Percentiles rank a stretch among this genome's conserved stretches.
Evolutionary conservation across 2,113 vertebrate genomes (phyloP).

Genomic region (Tragelaphus buxtoni): DNA sequence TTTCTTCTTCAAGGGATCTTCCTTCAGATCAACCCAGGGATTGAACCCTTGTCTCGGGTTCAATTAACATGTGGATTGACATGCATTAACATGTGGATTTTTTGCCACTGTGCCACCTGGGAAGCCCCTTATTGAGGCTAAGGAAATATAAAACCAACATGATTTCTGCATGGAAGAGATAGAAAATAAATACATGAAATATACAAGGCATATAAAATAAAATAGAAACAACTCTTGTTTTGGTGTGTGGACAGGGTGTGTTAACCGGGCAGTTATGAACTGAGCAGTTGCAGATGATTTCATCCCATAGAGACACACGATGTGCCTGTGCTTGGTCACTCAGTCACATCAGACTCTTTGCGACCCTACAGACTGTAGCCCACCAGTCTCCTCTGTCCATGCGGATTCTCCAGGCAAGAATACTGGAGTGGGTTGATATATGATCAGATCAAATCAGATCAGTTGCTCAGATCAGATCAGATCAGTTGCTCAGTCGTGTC

Average conservation of each 20-base stretch:
- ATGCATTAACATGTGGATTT: background rate
- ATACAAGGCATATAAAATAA: background rate
- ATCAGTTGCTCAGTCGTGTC: no score
- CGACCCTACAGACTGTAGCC: background rate
- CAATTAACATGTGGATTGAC: background rate
- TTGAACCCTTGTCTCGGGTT: background rate
- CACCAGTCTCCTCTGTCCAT: background rate
- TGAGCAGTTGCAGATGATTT: background rate
- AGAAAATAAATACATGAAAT: background rate
- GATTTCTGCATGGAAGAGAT: background rate
- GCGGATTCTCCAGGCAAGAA: background rate
- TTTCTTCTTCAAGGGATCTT: background rate
- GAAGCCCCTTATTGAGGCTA: background rate
- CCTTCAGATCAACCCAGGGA: background rate
- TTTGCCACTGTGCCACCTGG: background rate
- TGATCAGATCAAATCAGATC: no score
- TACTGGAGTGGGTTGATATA: background rate
- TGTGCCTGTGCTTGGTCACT: background rate
- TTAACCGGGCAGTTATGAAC: background rate
- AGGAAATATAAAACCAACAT: background rate
- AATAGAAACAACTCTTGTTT: background rate
- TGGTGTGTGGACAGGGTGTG: background rate
- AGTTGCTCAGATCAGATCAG: no score
- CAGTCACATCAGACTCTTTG: rapidly evolving
- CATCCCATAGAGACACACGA: background rate